Evolutionary conservation across 2,888 invertebrate species (phyloP).

Genomic region (Ectropis crepuscularia): DNA sequence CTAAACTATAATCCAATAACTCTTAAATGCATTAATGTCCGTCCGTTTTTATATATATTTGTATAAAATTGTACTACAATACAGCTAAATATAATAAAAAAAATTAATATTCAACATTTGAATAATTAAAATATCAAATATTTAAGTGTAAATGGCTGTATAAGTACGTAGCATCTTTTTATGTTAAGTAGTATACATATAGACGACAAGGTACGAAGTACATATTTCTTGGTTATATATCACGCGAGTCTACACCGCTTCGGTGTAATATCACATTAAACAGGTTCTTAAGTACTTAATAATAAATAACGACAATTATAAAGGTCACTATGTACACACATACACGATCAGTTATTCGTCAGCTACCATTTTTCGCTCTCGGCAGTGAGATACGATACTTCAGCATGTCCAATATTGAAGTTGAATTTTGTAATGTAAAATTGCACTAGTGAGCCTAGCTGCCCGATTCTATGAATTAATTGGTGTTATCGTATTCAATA

Average conservation of each 20-base stretch:
- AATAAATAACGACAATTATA: constrained; percentile 23
- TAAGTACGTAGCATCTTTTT: constrained; percentile 16
- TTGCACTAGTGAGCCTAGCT: too few species aligned
- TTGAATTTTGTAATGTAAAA: too few species aligned
- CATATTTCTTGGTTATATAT: constrained; percentile 38
- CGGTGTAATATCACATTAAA: constrained; percentile 36
- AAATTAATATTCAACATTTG: constrained; percentile 26
- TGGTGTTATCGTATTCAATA: too few species aligned
- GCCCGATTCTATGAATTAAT: too few species aligned
- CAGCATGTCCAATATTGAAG: too few species aligned
- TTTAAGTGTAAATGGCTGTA: constrained; percentile 27
- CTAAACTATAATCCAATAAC: constrained; percentile 8
- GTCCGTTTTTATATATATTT: constrained; percentile 9
- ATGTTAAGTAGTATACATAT: constrained; percentile 18
- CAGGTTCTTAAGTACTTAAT: constrained; percentile 25
- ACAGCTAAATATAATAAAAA: constrained; percentile 27
- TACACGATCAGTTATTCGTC: not conserved
- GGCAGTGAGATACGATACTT: too few species aligned
- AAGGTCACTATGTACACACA: not conserved
- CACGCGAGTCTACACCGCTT: constrained; percentile 34
- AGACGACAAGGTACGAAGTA: constrained; percentile 25
- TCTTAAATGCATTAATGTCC: constrained; percentile 38
- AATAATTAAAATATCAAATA: constrained; percentile 32
- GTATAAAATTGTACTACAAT: constrained; percentile 35
- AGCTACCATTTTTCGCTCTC: not conserved